phyloP scores from a whole-genome alignment of 2,797 vertebrate species.

The Sebastolobus altivelis region DNA sequence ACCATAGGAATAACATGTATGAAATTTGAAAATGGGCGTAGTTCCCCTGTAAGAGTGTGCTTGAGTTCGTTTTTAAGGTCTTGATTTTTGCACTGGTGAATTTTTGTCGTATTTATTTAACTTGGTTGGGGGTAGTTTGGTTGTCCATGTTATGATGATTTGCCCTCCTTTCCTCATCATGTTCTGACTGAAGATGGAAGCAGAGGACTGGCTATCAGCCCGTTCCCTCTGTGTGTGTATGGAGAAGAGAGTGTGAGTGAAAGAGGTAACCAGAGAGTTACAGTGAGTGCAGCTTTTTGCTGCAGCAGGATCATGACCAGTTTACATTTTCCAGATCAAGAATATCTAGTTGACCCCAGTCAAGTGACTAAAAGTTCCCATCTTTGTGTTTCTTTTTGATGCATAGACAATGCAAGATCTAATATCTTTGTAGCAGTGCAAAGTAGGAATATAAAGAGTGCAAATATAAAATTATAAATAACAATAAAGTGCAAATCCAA shows the following conservation, averaged over 20 bases:
- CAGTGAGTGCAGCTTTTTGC: background rate
- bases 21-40: no score
- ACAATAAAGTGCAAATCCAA: no score
- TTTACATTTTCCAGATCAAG: background rate
- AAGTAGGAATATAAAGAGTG: no score
- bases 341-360: background rate
- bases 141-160: background rate
- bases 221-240: background rate
- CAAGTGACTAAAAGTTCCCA: background rate
- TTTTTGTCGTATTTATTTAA: background rate
- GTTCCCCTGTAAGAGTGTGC: background rate
- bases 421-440: background rate
- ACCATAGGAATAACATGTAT: no score
- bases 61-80: background rate
- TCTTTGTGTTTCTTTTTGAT: background rate
- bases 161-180: background rate
- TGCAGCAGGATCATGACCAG: background rate
- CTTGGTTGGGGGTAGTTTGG: background rate
- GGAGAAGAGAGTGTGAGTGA: background rate
- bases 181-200: constrained; percentile 19
- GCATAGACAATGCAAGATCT: background rate
- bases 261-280: background rate
- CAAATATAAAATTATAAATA: no score
- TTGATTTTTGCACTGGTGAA: background rate
- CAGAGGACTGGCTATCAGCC: background rate